A percentile compares a stretch with the other conserved stretches of the same genome.
Conservation (phyloP, 2,888 invertebrate genomes). For the Zygothrica quintamaculata region DNA sequence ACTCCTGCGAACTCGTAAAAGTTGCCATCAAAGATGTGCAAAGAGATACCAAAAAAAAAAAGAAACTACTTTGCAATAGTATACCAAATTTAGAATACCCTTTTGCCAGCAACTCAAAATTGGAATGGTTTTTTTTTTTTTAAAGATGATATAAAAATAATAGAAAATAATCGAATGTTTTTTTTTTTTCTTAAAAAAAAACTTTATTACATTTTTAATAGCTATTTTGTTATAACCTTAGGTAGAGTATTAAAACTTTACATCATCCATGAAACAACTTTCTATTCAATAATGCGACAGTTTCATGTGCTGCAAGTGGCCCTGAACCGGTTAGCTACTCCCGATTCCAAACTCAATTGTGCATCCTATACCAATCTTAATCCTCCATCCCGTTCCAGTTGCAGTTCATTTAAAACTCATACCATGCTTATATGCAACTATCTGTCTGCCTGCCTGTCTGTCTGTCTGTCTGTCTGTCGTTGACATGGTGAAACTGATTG, state of each 20-base stretch:
- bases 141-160: too few relatives aligned
- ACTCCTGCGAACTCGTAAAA: slow-evolving; percentile 42
- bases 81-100: slow-evolving; percentile 8
- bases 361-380: neutral
- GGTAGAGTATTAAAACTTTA: slow-evolving; percentile 37
- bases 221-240: neutral
- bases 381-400: neutral
- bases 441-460: slow-evolving; percentile 22
- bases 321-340: slow-evolving; percentile 35
- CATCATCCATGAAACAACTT: slow-evolving; percentile 58
- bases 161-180: too few relatives aligned
- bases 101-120: too few relatives aligned
- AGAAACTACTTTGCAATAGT: slow-evolving; percentile 10
- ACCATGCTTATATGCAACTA: too few relatives aligned
- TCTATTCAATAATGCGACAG: slow-evolving; percentile 58
- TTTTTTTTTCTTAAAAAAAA: too few relatives aligned
- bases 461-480: slow-evolving; percentile 28
- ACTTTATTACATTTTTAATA: slow-evolving; percentile 11
- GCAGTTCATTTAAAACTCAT: neutral
- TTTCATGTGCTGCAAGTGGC: slow-evolving; percentile 35
- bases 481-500: slow-evolving; percentile 39
- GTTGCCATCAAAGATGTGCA: slow-evolving; percentile 51
- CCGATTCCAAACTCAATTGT: neutral
- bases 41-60: slow-evolving; percentile 6
- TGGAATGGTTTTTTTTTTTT: too few relatives aligned